Base-by-base conservation (phyloP, 2,113 vertebrate genomes). In the Sarotherodon lohbergeri region DNA sequence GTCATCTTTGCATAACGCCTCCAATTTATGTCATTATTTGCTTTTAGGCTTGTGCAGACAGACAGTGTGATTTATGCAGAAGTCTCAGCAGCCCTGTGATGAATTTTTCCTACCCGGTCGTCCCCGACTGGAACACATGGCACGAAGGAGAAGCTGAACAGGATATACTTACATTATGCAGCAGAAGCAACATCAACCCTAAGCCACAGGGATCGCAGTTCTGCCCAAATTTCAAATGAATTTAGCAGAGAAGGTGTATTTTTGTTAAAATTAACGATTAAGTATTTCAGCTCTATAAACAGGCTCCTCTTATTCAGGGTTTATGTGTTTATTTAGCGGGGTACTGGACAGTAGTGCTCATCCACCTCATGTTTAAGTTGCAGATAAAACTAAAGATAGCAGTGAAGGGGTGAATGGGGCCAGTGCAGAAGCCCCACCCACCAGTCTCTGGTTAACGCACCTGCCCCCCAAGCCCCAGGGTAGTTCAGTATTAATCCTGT, bases 1-100 rank as follows among this genome's bases (percentile, higher is more conserved):
- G 87, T 83, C n/a, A 6, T 87, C 27, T 86, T 73, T 84, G 80
- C 80, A 83, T 92, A 85, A 90, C 61, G 52, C 57, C 50, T 59
- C 36, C 84, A 68, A 29, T 57, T 88, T 84, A 57, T 80, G 63
- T 56, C 61, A 55, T 91, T 41, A 89, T 85, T 88, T 71, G 80
- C 82, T 56, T 91, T 66, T 78, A 36, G 89, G 68, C 52, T 61
- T 6, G 22, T 43, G 71, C 39, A 59, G 61, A 76, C 43, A 78
- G 29, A 66, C 22, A 13, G 16, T 17, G 46, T 9, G 36, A 81
- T 83, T 83, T 55, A 87, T 84, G 80, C 83, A 81, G 13, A 79
- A 73, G 24, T 57, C 73, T 80, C 73, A 88, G 48, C 24, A 55
- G 63, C 6, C 1, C 19, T 13, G 19, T 56, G 39, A 43, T 19